Conservation (phyloP, 2,888 invertebrate genomes). For the Drosophila kambysellisi region DNA sequence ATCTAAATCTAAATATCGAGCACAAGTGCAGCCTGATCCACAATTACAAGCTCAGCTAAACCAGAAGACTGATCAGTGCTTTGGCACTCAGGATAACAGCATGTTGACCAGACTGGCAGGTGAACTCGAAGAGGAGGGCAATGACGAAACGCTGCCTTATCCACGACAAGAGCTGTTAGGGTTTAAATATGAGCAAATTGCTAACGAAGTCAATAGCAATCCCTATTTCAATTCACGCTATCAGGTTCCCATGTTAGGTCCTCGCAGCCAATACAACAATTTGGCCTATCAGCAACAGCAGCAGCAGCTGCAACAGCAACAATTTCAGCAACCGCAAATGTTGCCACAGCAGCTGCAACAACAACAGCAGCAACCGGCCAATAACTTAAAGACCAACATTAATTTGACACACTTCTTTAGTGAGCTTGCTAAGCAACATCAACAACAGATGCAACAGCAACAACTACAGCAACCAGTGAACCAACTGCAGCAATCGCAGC, state of each 20-base stretch:
- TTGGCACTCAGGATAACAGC: constrained; percentile 37
- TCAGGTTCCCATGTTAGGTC: constrained; percentile 49
- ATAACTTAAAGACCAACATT: constrained; percentile 20
- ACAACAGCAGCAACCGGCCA: constrained; percentile 19
- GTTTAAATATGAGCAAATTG: constrained; percentile 1
- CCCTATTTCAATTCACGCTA: constrained; percentile 28
- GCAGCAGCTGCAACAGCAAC: constrained; percentile 9
- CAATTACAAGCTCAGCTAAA: background rate
- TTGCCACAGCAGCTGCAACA: constrained; percentile 24
- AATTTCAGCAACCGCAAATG: constrained; percentile 3
- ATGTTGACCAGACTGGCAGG: constrained; percentile 22
- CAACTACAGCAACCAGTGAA: constrained; percentile 21
- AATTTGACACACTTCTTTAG: constrained; percentile 62
- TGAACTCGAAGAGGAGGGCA: constrained; percentile 8
- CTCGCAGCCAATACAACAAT: constrained; percentile 28
- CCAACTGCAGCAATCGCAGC: constrained; percentile 22
- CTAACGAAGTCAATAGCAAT: constrained; percentile 12
- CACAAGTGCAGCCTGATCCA: too few species aligned
- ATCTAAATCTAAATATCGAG: too few species aligned
- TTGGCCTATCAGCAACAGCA: constrained; percentile 25
- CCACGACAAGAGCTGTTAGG: background rate
- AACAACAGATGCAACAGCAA: constrained; percentile 15
- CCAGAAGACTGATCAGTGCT: background rate
- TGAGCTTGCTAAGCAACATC: constrained; percentile 52
- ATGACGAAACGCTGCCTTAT: constrained; percentile 8